Percentiles rank a stretch among this genome's conserved stretches.
Conservation (phyloP, 2,888 invertebrate genomes). For the Ectemnius continuus region DNA sequence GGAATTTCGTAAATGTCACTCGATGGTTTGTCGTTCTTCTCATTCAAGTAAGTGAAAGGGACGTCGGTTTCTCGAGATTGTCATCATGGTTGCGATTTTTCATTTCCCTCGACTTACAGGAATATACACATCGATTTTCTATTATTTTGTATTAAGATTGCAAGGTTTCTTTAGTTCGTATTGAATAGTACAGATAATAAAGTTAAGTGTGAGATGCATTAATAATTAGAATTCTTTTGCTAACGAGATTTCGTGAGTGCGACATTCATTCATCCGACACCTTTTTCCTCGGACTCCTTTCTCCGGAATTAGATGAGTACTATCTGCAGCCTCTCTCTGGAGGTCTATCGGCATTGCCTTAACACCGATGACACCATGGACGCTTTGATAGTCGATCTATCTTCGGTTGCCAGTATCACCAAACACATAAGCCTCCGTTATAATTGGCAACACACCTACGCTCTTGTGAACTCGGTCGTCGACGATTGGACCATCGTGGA, state of each 20-base stretch:
- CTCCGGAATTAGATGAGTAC: conserved; percentile 43
- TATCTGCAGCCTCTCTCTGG: conserved; percentile 47
- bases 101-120: no score
- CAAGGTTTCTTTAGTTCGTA: no score
- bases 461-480: conserved; percentile 36
- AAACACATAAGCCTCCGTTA: conserved; percentile 42
- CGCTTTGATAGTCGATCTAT: conserved; percentile 49
- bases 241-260: no score
- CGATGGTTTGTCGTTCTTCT: conserved; percentile 41
- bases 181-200: no score
- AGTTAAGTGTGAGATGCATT: no score
- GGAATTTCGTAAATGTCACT: conserved; percentile 14
- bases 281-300: conserved; percentile 7
- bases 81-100: no score
- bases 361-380: conserved; percentile 52
- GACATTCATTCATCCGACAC: neutral
- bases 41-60: conserved; percentile 37
- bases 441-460: conserved; percentile 36
- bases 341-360: conserved; percentile 45
- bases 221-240: no score
- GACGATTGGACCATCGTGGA: conserved; percentile 42
- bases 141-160: no score
- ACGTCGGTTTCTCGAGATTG: no score
- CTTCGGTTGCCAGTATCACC: conserved; percentile 37
- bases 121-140: no score